Evolutionary conservation across 2,797 vertebrate genomes (phyloP).

Genomic region (Propithecus deckenii): DNA sequence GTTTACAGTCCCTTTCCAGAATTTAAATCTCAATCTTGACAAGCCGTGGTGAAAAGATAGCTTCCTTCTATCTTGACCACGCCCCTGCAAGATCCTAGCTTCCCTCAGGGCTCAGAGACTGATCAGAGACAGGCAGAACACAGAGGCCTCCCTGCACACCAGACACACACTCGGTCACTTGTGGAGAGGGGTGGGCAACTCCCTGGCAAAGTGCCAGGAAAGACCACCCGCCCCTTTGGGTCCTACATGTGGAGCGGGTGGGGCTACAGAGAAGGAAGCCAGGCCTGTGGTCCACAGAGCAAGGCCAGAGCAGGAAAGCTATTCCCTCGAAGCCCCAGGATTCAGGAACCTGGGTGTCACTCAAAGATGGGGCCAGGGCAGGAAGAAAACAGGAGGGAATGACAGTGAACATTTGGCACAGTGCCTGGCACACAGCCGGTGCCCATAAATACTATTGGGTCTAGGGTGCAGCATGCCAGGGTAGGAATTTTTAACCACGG

Average conservation of each 20-base stretch:
- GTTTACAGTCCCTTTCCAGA: background rate
- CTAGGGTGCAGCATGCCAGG: background rate
- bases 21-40: background rate
- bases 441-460: background rate
- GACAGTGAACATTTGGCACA: background rate
- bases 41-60: background rate
- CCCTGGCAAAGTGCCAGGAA: background rate
- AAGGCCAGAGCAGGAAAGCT: background rate
- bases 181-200: background rate
- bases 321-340: background rate
- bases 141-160: background rate
- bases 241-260: too few species aligned
- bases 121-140: background rate
- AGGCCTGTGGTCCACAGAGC: background rate
- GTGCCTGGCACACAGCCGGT: background rate
- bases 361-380: background rate
- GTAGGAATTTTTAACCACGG: background rate
- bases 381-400: background rate
- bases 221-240: background rate
- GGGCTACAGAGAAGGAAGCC: background rate
- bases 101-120: background rate
- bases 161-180: background rate
- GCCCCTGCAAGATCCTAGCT: background rate
- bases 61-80: background rate
- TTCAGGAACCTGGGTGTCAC: background rate